Evolutionary conservation across 2,888 invertebrate genomes (phyloP).

Genomic region (Xestia rhomboidea): DNA sequence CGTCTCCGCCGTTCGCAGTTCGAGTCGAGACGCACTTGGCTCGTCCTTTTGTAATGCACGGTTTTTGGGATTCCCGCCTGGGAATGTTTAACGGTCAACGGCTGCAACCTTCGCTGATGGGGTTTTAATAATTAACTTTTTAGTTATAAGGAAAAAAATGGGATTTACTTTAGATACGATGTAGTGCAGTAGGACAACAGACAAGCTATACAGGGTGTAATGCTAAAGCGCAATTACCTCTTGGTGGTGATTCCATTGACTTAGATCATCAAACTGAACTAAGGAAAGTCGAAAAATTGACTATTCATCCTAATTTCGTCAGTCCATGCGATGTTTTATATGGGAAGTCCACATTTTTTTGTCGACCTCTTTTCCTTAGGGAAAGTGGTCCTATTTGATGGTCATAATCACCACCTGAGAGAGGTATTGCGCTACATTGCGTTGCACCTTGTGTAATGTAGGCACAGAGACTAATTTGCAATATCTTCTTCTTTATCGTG

Average conservation of each 20-base stretch:
- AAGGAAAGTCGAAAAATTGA: not conserved
- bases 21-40: slow-evolving; percentile 68
- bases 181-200: not conserved
- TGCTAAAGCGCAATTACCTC: not conserved
- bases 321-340: not conserved
- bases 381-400: not conserved
- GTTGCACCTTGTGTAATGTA: not conserved
- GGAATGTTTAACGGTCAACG: slow-evolving; percentile 59
- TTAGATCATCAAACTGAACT: not conserved
- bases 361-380: not conserved
- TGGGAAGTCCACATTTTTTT: not conserved
- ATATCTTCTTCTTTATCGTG: too few relatives aligned
- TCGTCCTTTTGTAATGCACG: slow-evolving; percentile 78
- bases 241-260: not conserved
- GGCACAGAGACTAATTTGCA: not conserved
- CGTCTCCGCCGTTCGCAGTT: slow-evolving; percentile 71
- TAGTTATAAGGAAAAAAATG: slow-evolving; percentile 14
- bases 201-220: not conserved
- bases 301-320: not conserved
- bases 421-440: too few relatives aligned
- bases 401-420: too few relatives aligned
- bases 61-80: slow-evolving; percentile 81
- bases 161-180: slow-evolving; percentile 4
- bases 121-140: slow-evolving; percentile 39
- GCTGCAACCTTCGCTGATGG: slow-evolving; percentile 33